Evolutionary conservation across 35 echinoderm and acorn worm genomes (phyloP), one percentile per base, ranked within the genome.

Genomic region (Lytechinus variegatus): DNA sequence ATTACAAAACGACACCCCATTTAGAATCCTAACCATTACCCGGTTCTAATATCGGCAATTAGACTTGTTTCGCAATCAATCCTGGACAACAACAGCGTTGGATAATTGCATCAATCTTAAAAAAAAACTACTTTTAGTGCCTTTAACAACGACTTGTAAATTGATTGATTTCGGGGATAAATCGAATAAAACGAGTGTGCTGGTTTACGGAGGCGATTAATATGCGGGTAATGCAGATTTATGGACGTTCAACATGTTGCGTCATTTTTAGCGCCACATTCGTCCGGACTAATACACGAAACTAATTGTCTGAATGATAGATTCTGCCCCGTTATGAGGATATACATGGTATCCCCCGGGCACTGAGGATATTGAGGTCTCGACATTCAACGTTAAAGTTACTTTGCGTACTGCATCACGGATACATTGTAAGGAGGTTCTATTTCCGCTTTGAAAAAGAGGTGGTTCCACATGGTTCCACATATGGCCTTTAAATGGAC

Each of bases 161-260:
- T 79, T 79, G 66, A 79, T 79, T 79, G 66, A 79, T 79, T 72
- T 79, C 21, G 16, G 66, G n/a, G 66, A n/a, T 79, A 79, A 79
- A 24, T 24, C n/a, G 66, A 79, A 79, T 79, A 7, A 79, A 79
- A 24, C 66, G 66, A 24, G 19, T 8, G n/a, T 79, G 66, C n/a
- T 24, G 14, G 66, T 19, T 79, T 79, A 79, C 8, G 8, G 66
- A 79, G n/a, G 66, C 21, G 66, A 79, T 79, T 79, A 79, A 79
- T 79, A 79, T 79, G 16, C 19, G 4, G 66, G n/a, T 21, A 79
- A 79, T 79, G 14, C 19, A 79, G 66, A 79, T 79, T 79, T 79
- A 79, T 79, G 66, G 21, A 3, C n/a, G 12, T 24, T 79, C 21
- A 24, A 44, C n/a, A 24, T 24, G 66, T 5, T n/a, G 2, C 66